Base-by-base conservation (phyloP, 2,113 vertebrate species). In the Sceloporus tristichus region DNA sequence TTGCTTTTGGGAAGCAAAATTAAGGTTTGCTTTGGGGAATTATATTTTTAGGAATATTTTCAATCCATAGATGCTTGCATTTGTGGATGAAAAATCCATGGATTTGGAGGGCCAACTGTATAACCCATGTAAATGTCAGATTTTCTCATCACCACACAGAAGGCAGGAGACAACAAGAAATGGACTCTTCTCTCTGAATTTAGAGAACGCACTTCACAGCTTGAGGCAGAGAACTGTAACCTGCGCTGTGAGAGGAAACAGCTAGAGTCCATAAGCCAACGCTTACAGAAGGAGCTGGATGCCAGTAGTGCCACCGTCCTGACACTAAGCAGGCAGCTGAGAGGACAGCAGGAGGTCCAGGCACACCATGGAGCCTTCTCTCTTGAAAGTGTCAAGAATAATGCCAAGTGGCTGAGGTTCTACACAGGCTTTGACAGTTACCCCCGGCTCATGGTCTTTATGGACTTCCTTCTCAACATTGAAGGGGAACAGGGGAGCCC, bases 391-490 rank as follows among this genome's bases (percentile, higher is more conserved):
- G 73, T 94, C 48, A 84, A 88, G 62, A 73, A n/a, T 16, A n/a
- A 85, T 7, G 4, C 54, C 75, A 89, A 91, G 77, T 91, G 90
- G 93, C 73, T 94, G 80, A 90, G 88, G 65, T 94, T 92, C 84
- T 93, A 93, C 84, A 94, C 90, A 0, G 93, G 92, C 59, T 93
- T 94, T 38, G 80, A 90, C 9, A 81, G 74, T 27, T 88, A 90
- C 54, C 79, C 85, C 38, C 91, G 86, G 62, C 90, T 94, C 62
- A 10, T 14, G 1, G 80, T 90, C 29, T 93, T 94, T 54, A 82
- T 94, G 38, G 70, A 56, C 73, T 95, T 95, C 73, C 79, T 94
- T 27, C 85, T 79, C 4, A 85, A 89, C 9, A 85, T 82, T 34
- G 59, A 71, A 38, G 75, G 74, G 74, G 68, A 78, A 56, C 87